Conservation (phyloP, 2,888 invertebrate genomes). For the Tortrix viridana region DNA sequence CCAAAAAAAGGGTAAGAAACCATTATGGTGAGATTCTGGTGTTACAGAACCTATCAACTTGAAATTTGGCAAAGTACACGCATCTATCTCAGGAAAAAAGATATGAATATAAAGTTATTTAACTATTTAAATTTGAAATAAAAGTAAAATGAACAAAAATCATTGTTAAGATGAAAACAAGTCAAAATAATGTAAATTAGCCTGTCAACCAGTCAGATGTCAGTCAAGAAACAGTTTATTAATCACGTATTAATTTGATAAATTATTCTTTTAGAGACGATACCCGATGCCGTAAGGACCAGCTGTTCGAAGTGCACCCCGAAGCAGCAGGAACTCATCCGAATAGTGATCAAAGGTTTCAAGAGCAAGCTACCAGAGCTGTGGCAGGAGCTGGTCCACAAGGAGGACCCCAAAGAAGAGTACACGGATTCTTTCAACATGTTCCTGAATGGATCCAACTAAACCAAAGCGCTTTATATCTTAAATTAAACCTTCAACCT, state of each 20-base stretch:
- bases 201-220: too few species aligned
- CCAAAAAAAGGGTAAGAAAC: too few species aligned
- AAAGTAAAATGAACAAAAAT: too few species aligned
- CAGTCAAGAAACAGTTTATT: too few species aligned
- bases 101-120: too few species aligned
- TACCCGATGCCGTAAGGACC: conserved; percentile 84
- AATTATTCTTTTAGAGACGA: conserved; percentile 68
- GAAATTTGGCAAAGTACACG: too few species aligned
- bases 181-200: too few species aligned
- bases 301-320: conserved; percentile 85
- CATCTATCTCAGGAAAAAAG: too few species aligned
- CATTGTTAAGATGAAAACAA: too few species aligned
- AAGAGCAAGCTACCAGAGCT: conserved; percentile 69
- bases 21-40: too few species aligned
- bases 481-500: background rate
- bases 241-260: too few species aligned
- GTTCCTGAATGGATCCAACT: conserved; percentile 17
- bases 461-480: conserved; percentile 7
- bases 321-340: conserved; percentile 82
- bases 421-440: conserved; percentile 15
- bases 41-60: background rate
- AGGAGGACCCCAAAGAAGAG: conserved; percentile 23
- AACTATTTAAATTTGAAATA: too few species aligned
- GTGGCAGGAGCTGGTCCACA: conserved; percentile 18
- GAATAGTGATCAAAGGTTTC: conserved; percentile 77